Evolutionary conservation across 1,140 invertebrate genomes (phyloP).

Genomic region (Drosophila sucinea): DNA sequence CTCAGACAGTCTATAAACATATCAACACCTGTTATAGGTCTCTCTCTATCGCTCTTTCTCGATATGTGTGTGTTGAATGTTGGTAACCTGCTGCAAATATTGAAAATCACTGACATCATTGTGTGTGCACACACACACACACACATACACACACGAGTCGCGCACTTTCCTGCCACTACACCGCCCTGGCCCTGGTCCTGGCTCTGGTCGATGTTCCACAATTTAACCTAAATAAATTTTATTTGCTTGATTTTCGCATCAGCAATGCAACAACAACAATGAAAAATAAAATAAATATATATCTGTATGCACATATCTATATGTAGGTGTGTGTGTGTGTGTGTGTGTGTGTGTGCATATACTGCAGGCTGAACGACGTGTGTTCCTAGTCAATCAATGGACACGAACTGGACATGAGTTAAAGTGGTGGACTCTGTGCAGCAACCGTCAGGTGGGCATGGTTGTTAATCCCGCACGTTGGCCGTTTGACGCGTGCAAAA

Average conservation of each 20-base stretch:
- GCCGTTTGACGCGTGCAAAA: conserved; percentile 73
- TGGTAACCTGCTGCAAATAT: conserved; percentile 60
- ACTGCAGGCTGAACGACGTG: conserved; percentile 48
- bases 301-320: neutral
- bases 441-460: conserved; percentile 43
- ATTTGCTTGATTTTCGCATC: conserved; percentile 65
- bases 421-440: conserved; percentile 16
- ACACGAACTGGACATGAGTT: conserved; percentile 39
- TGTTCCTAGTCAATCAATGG: conserved; percentile 68
- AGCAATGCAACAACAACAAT: conserved; percentile 29
- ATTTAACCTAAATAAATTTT: conserved; percentile 64
- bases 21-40: conserved; percentile 70
- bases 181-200: neutral
- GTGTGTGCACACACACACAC: neutral
- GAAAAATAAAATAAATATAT: conserved; percentile 33
- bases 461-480: conserved; percentile 67
- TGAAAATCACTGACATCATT: conserved; percentile 66
- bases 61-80: conserved; percentile 10
- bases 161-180: neutral
- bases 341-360: conserved; percentile 23
- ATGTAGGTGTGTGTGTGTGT: neutral
- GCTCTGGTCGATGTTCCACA: neutral
- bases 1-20: conserved; percentile 67
- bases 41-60: neutral
- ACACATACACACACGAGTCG: neutral